phyloP scores from a whole-genome alignment of 2,888 invertebrate species.

The Tetramorium bicarinatum region DNA sequence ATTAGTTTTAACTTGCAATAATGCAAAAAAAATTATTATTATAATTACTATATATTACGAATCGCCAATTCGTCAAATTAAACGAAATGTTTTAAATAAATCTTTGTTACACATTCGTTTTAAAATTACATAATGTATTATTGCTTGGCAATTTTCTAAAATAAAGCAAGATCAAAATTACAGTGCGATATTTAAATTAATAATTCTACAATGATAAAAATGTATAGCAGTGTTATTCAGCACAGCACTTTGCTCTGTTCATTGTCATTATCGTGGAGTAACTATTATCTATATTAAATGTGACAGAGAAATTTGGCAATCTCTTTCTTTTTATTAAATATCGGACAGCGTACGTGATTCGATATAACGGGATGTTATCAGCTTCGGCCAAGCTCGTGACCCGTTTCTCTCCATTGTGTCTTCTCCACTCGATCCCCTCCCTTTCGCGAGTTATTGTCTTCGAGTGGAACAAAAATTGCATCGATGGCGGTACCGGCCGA shows the following conservation, averaged over 20 bases:
- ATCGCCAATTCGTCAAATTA: not conserved
- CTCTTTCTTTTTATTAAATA: conserved; percentile 63
- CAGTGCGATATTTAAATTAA: not conserved
- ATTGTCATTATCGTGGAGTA: not conserved
- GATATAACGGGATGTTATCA: conserved; percentile 63
- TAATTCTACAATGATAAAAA: not conserved
- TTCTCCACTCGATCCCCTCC: conserved; percentile 13
- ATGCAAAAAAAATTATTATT: not conserved
- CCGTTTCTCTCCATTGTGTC: conserved; percentile 59
- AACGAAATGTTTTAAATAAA: conserved; percentile 9
- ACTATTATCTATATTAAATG: conserved; percentile 52
- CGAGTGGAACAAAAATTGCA: conserved; percentile 66
- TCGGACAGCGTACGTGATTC: conserved; percentile 57
- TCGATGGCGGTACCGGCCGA: conserved; percentile 24
- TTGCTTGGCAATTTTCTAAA: not conserved
- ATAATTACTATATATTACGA: not conserved
- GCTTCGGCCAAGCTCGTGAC: conserved; percentile 62
- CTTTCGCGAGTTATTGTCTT: conserved; percentile 61
- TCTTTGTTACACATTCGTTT: not conserved
- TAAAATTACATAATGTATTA: not conserved
- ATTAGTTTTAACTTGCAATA: conserved; percentile 5
- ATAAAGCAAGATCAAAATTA: not conserved
- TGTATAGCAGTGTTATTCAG: not conserved
- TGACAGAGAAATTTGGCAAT: conserved; percentile 54
- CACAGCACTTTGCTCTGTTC: not conserved